phyloP scores from a whole-genome alignment of 2,888 invertebrate species.

The Torymus tubicola region DNA sequence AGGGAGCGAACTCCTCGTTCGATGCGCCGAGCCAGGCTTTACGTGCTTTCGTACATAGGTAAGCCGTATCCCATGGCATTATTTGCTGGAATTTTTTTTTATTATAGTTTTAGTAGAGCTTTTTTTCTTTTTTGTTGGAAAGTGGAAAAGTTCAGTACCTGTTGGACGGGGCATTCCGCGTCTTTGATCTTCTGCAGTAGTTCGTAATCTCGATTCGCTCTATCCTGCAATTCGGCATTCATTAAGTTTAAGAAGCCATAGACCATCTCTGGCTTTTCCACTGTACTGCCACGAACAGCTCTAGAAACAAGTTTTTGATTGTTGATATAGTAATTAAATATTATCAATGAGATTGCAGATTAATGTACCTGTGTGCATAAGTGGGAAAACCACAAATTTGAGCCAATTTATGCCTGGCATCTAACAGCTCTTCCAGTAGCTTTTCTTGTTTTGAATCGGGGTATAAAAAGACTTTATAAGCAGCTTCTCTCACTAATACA shows the following conservation, averaged over 20 bases:
- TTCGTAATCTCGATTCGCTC: slow-evolving; percentile 86
- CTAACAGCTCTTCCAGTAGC: slow-evolving; percentile 84
- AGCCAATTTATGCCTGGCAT: slow-evolving; percentile 88
- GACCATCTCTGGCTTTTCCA: slow-evolving; percentile 88
- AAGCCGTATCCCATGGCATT: slow-evolving; percentile 91
- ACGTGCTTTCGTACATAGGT: slow-evolving; percentile 87
- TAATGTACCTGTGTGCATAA: slow-evolving; percentile 86
- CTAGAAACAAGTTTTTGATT: slow-evolving; percentile 74
- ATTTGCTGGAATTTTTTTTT: slow-evolving; percentile 60
- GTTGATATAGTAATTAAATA: too few species aligned
- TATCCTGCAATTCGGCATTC: slow-evolving; percentile 82
- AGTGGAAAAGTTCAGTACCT: slow-evolving; percentile 55
- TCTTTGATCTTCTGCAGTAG: slow-evolving; percentile 87
- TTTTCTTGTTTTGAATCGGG: slow-evolving; percentile 87
- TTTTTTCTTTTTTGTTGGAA: slow-evolving; percentile 29
- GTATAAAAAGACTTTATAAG: slow-evolving; percentile 90
- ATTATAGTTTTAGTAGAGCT: background rate
- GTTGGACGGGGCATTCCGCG: slow-evolving; percentile 63
- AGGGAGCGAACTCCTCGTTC: slow-evolving; percentile 87
- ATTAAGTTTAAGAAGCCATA: slow-evolving; percentile 87
- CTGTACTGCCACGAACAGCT: slow-evolving; percentile 91
- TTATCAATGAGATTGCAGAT: slow-evolving; percentile 8
- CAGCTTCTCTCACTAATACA: slow-evolving; percentile 89
- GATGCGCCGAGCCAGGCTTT: slow-evolving; percentile 83
- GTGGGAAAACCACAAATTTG: slow-evolving; percentile 91